Evolutionary conservation across 2,113 vertebrate genomes (phyloP), one percentile per base, ranked within the genome.

Genomic region (Antechinus stuartii): DNA sequence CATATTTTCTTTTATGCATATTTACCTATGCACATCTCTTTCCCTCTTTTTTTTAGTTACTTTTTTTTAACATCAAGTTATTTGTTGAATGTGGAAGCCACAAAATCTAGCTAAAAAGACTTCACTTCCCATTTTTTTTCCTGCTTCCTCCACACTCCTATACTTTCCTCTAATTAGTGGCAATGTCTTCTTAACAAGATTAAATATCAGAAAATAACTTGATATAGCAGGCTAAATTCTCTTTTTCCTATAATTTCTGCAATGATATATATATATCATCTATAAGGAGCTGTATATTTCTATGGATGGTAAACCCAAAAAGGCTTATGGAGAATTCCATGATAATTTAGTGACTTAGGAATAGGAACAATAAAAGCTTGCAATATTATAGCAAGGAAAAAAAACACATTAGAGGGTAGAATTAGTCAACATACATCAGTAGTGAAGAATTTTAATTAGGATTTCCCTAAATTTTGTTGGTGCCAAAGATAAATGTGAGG

Each of bases 311-410:
- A 11, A 93, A 42, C 56, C 92, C 46, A 92, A 24, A 90, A n/a
- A 91, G 0, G 93, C 54, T 47, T 55, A 91, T 26, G 26, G 56
- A 90, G 92, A 92, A 49, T 4, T 9, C 50, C 90, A 42, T 55
- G 92, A 27, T 57, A 55, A 68, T 42, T 0, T 46, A 54, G 46
- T 12, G 90, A 93, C 57, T 91, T 42, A 54, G 76, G 57, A 7
- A 46, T 27, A 90, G 89, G 92, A 94, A 52, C 2, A 94, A 94
- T 52, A 55, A 8, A 91, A 12, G 50, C 30, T 68, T 46, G 92
- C 52, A 95, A 30, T 93, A 26, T 56, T 89, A 93, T 89, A 42
- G 8, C 47, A 95, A 35, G 91, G 89, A 93, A 96, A 94, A 47
- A 47, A 47, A 47, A 47, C 47, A 84, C 57, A n/a, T 25, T 42